Percentiles rank a stretch among this genome's conserved stretches.
phyloP scores from a whole-genome alignment of 2,888 invertebrate genomes.

The Lycocerus yunnanus region DNA sequence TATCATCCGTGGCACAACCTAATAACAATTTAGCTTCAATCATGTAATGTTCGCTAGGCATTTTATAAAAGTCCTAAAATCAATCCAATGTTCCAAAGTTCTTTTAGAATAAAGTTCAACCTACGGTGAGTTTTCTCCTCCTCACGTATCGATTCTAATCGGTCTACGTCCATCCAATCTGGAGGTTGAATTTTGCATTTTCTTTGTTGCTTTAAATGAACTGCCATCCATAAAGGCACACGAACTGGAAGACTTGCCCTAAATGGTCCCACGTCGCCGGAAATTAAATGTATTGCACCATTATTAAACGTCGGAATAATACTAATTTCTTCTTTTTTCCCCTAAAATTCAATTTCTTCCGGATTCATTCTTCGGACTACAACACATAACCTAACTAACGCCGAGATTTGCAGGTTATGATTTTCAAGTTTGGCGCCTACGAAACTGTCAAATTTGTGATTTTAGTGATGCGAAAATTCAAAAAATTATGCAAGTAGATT shows the following conservation, averaged over 20 bases:
- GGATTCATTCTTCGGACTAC: conserved; percentile 70
- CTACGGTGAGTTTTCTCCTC: conserved; percentile 80
- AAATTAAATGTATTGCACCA: conserved; percentile 75
- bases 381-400: neutral
- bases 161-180: conserved; percentile 91
- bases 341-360: conserved; percentile 86
- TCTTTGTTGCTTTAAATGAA: conserved; percentile 88
- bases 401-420: neutral
- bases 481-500: neutral
- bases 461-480: neutral
- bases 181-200: conserved; percentile 92
- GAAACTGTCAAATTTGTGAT: neutral
- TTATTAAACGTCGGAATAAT: conserved; percentile 91
- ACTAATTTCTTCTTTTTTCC: conserved; percentile 81
- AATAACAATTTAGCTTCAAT: conserved; percentile 89
- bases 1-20: conserved; percentile 81
- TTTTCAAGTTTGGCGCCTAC: neutral
- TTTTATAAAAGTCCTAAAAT: conserved; percentile 78
- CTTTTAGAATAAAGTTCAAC: conserved; percentile 23
- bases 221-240: conserved; percentile 94
- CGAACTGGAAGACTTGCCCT: conserved; percentile 83
- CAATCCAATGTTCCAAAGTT: neutral
- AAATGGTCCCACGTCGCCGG: conserved; percentile 93
- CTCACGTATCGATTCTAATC: conserved; percentile 76
- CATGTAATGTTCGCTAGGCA: conserved; percentile 94